These are phyloP conservation scores for Neoniphon sammara DNA, from an alignment of 2,797 vertebrate species.

Conservation along the genomic window DNA sequence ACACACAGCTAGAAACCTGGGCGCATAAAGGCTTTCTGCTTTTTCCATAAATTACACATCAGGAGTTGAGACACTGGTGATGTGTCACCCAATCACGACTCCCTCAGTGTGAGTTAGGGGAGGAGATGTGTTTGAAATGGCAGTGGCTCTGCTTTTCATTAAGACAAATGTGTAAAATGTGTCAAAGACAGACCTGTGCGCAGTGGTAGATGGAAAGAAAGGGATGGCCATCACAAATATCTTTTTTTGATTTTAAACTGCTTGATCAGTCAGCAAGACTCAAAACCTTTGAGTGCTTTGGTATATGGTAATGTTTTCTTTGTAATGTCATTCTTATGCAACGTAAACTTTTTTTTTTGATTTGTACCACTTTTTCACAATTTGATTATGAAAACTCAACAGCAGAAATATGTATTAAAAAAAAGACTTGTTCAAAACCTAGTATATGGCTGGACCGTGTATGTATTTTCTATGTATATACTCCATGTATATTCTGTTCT, in stretches of 20 bases:
- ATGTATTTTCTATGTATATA: too few relatives aligned
- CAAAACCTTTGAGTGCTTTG: slow-evolving; percentile 26
- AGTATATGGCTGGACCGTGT: too few relatives aligned
- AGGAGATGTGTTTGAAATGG: slow-evolving; percentile 54
- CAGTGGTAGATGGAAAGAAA: slow-evolving; percentile 18
- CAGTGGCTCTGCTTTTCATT: slow-evolving; percentile 38
- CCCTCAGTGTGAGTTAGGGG: slow-evolving; percentile 40
- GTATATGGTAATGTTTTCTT: slow-evolving; percentile 23
- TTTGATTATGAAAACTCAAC: neutral
- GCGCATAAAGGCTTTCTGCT: slow-evolving; percentile 56
- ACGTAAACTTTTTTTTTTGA: slow-evolving; percentile 6
- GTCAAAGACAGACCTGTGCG: slow-evolving; percentile 35
- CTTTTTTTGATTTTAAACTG: slow-evolving; percentile 53
- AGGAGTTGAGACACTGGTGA: slow-evolving; percentile 57
- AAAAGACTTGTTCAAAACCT: too few relatives aligned
- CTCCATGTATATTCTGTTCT: too few relatives aligned
- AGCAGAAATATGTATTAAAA: neutral
- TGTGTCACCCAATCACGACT: slow-evolving; percentile 54
- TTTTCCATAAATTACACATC: slow-evolving; percentile 71
- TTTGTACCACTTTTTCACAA: slow-evolving; percentile 11
- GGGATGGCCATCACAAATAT: slow-evolving; percentile 45
- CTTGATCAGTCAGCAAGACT: slow-evolving; percentile 19
- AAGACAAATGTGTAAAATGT: slow-evolving; percentile 29
- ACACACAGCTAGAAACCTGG: slow-evolving; percentile 64
- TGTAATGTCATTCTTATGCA: slow-evolving; percentile 20